A percentile compares a stretch with the other conserved stretches of the same genome.
Evolutionary conservation across 2,888 invertebrate genomes (phyloP).

Genomic region (Anoncus sp.): DNA sequence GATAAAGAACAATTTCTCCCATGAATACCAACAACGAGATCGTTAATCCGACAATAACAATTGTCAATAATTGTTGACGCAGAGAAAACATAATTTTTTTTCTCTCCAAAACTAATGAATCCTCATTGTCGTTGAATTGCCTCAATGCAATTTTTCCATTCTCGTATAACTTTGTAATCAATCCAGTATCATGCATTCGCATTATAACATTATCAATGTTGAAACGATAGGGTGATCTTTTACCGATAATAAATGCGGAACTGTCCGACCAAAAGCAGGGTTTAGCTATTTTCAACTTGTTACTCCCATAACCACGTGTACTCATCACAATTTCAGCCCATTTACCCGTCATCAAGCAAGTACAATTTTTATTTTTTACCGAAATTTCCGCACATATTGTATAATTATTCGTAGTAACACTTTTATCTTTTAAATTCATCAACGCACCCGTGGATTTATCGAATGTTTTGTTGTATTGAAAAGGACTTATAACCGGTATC

Average conservation of each 20-base stretch:
- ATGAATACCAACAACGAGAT: constrained; percentile 27
- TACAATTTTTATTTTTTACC: constrained; percentile 36
- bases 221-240: constrained; percentile 54
- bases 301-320: too few relatives aligned
- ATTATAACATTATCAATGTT: constrained; percentile 39
- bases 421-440: constrained; percentile 31
- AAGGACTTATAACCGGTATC: constrained; percentile 25
- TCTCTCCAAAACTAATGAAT: neutral
- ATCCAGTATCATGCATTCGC: constrained; percentile 18
- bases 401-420: neutral
- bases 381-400: constrained; percentile 5
- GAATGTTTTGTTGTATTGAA: constrained; percentile 45
- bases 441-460: neutral
- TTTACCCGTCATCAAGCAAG: constrained; percentile 29
- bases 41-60: constrained; percentile 32
- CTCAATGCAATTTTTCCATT: neutral
- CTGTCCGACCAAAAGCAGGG: too few relatives aligned
- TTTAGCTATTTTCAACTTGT: too few relatives aligned
- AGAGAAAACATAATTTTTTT: constrained; percentile 11
- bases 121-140: neutral
- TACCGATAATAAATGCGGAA: constrained; percentile 29
- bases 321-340: too few relatives aligned
- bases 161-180: constrained; percentile 7
- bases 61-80: constrained; percentile 15
- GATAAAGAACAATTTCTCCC: constrained; percentile 39